Conservation (phyloP, 2,797 vertebrate genomes). For the Manis javanica region DNA sequence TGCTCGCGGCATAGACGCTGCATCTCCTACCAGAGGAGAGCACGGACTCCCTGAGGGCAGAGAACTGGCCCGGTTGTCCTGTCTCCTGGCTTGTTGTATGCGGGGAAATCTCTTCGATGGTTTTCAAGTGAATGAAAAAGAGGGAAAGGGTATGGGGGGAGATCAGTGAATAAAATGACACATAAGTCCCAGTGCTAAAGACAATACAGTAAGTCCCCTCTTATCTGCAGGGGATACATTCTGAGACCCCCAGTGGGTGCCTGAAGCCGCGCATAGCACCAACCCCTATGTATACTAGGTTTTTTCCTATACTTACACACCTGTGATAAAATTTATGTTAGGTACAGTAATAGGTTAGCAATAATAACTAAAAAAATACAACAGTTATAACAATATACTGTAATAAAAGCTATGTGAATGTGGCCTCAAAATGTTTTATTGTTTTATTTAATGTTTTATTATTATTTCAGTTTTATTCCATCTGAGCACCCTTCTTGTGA, state of each 20-base stretch:
- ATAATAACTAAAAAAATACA: background rate
- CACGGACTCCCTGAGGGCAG: background rate
- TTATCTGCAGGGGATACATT: background rate
- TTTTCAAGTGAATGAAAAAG: constrained; percentile 2
- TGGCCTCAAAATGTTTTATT: background rate
- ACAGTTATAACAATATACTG: background rate
- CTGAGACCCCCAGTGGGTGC: background rate
- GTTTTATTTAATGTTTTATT: background rate
- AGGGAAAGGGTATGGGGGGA: background rate
- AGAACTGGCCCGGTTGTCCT: background rate
- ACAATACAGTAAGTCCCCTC: background rate
- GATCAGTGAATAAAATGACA: background rate
- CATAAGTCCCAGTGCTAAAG: background rate
- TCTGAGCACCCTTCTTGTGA: background rate
- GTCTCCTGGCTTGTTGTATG: background rate
- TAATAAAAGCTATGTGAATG: background rate
- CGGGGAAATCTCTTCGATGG: background rate
- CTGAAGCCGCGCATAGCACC: background rate
- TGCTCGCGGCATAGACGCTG: background rate
- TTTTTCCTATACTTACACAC: background rate
- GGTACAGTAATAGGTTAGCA: background rate
- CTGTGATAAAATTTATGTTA: background rate
- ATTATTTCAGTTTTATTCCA: too few relatives aligned
- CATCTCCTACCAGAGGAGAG: background rate
- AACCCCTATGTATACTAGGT: background rate